phyloP scores from a whole-genome alignment of 1,140 invertebrate species.

The Teleogryllus occipitalis region DNA sequence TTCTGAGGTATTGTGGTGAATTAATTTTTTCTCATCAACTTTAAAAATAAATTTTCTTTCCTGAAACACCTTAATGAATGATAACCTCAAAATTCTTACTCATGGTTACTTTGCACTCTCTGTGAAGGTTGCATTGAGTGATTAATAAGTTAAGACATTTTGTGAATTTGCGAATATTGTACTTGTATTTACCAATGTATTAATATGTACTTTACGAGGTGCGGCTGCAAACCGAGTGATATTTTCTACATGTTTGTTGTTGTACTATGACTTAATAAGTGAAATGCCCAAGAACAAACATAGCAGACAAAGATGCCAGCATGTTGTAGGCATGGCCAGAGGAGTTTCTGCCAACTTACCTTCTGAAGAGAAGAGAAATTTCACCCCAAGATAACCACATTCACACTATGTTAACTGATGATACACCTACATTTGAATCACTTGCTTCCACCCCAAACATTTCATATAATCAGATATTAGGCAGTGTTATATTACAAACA shows the following conservation, averaged over 20 bases:
- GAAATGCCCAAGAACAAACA: neutral
- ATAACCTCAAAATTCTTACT: neutral
- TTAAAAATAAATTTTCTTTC: neutral
- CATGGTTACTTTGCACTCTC: neutral
- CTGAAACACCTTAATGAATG: neutral
- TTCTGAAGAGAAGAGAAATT: slow-evolving; percentile 1
- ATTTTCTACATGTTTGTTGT: neutral
- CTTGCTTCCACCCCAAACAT: neutral
- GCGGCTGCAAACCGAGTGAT: neutral
- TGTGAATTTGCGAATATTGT: neutral
- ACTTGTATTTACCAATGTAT: neutral
- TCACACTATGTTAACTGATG: neutral
- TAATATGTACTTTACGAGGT: neutral
- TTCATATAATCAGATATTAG: neutral
- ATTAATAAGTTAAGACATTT: neutral
- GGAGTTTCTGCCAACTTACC: neutral
- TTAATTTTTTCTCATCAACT: neutral
- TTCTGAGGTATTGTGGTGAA: neutral
- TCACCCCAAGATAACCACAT: slow-evolving; percentile 1
- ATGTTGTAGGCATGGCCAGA: neutral
- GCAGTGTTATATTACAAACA: neutral
- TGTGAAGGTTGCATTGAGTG: neutral
- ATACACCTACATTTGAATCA: neutral
- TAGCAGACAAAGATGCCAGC: slow-evolving; percentile 3
- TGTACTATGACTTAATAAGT: neutral